phyloP scores from a whole-genome alignment of 92 coral and sea anemone species.

The Zoanthus solanderi region DNA sequence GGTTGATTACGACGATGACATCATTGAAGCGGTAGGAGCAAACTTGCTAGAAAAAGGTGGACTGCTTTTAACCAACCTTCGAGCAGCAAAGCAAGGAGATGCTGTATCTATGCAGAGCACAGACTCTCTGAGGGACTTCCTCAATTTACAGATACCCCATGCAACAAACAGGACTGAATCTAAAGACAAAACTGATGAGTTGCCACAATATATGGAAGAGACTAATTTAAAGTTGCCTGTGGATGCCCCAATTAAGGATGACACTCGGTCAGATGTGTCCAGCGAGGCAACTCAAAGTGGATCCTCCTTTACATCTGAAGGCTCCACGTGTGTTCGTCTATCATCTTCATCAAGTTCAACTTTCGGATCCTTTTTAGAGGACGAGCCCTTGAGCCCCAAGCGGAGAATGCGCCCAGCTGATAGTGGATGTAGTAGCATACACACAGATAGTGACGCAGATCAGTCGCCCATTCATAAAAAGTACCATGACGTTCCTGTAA shows the following conservation, averaged over 20 bases:
- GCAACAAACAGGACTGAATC: slow-evolving; percentile 52
- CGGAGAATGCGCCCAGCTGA: slow-evolving; percentile 72
- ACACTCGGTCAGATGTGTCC: slow-evolving; percentile 26
- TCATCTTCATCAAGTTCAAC: slow-evolving; percentile 77
- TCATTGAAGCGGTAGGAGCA: slow-evolving; percentile 77
- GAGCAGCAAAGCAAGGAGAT: slow-evolving; percentile 76
- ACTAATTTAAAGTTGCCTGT: slow-evolving; percentile 12
- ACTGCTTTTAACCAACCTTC: slow-evolving; percentile 74
- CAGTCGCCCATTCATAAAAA: slow-evolving; percentile 63
- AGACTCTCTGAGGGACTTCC: slow-evolving; percentile 81
- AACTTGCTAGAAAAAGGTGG: slow-evolving; percentile 89
- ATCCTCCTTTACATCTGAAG: slow-evolving; percentile 16
- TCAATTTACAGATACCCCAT: slow-evolving; percentile 72
- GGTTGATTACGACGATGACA: slow-evolving; percentile 85
- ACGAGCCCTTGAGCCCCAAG: slow-evolving; percentile 84
- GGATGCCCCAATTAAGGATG: background rate
- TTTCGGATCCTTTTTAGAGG: slow-evolving; percentile 82
- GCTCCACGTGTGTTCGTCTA: slow-evolving; percentile 16
- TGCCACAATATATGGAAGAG: slow-evolving; percentile 5
- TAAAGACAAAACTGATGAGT: slow-evolving; percentile 14
- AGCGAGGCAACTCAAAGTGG: slow-evolving; percentile 30
- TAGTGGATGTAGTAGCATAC: slow-evolving; percentile 90
- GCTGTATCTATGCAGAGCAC: slow-evolving; percentile 68
- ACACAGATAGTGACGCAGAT: slow-evolving; percentile 72
- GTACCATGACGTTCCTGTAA: slow-evolving; percentile 48